Conservation (phyloP, 2,888 invertebrate species). For the Acleris cristana region DNA sequence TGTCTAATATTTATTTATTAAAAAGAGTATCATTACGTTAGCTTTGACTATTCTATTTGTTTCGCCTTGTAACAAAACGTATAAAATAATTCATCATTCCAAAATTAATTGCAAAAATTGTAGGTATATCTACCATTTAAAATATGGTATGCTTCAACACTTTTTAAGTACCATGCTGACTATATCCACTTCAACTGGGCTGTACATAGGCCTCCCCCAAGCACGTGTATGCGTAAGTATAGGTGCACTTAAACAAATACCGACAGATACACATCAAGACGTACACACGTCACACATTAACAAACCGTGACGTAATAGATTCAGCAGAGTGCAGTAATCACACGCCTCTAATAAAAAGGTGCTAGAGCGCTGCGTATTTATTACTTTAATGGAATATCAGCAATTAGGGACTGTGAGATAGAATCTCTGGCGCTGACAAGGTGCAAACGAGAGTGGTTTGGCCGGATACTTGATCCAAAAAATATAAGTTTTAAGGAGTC, state of each 20-base stretch:
- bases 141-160: too few relatives aligned
- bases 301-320: constrained; percentile 75
- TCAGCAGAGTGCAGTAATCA: constrained; percentile 75
- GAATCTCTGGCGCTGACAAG: constrained; percentile 82
- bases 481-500: constrained; percentile 14
- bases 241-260: constrained; percentile 61
- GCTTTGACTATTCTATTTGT: too few relatives aligned
- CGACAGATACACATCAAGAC: constrained; percentile 59
- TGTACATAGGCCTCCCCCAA: neutral
- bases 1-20: too few relatives aligned
- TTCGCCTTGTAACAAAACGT: too few relatives aligned
- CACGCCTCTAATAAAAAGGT: constrained; percentile 74
- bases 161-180: too few relatives aligned
- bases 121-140: too few relatives aligned
- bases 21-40: too few relatives aligned
- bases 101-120: too few relatives aligned
- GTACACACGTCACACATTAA: constrained; percentile 70
- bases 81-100: too few relatives aligned
- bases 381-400: constrained; percentile 82
- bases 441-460: constrained; percentile 80
- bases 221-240: neutral
- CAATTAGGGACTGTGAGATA: constrained; percentile 76
- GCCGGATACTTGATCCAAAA: constrained; percentile 64
- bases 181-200: too few relatives aligned
- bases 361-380: constrained; percentile 77